phyloP scores from a whole-genome alignment of 2,888 invertebrate species.

The Nemotelus nigrinus region DNA sequence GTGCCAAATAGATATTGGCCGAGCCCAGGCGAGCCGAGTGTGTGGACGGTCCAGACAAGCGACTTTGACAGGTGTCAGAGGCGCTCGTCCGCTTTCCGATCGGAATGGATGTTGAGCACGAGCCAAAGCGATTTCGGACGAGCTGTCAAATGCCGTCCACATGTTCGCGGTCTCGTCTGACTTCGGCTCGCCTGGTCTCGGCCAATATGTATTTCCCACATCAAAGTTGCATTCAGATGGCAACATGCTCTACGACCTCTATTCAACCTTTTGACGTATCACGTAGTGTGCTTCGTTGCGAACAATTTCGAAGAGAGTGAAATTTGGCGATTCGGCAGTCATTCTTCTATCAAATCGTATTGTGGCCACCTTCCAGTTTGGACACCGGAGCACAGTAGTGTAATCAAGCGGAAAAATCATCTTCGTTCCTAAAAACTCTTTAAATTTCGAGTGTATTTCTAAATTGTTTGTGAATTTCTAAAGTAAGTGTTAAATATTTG shows the following conservation, averaged over 20 bases:
- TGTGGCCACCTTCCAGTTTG: slow-evolving; percentile 61
- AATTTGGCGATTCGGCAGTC: slow-evolving; percentile 50
- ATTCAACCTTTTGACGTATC: slow-evolving; percentile 63
- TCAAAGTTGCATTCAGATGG: neutral
- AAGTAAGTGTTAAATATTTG: slow-evolving; percentile 42
- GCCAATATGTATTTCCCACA: too few species aligned
- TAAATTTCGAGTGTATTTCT: slow-evolving; percentile 34
- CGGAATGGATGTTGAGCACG: too few species aligned
- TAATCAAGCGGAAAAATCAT: slow-evolving; percentile 34
- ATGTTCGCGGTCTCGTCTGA: too few species aligned
- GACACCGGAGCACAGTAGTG: slow-evolving; percentile 50
- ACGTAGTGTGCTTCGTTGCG: slow-evolving; percentile 52
- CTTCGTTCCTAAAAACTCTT: slow-evolving; percentile 4
- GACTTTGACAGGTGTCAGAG: too few species aligned
- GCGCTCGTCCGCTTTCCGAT: too few species aligned
- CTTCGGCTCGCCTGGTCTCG: too few species aligned
- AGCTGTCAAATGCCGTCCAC: too few species aligned
- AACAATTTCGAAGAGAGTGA: slow-evolving; percentile 49
- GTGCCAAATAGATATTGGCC: too few species aligned
- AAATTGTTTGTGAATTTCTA: slow-evolving; percentile 22
- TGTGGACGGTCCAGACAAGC: too few species aligned
- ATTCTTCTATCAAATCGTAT: slow-evolving; percentile 54
- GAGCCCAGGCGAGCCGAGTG: too few species aligned
- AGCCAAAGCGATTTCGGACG: too few species aligned
- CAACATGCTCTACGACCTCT: slow-evolving; percentile 53